Percentiles rank a stretch among this genome's conserved stretches.
Evolutionary conservation across 2,113 vertebrate species (phyloP).

Genomic region (Ptychochromis oligacanthus): DNA sequence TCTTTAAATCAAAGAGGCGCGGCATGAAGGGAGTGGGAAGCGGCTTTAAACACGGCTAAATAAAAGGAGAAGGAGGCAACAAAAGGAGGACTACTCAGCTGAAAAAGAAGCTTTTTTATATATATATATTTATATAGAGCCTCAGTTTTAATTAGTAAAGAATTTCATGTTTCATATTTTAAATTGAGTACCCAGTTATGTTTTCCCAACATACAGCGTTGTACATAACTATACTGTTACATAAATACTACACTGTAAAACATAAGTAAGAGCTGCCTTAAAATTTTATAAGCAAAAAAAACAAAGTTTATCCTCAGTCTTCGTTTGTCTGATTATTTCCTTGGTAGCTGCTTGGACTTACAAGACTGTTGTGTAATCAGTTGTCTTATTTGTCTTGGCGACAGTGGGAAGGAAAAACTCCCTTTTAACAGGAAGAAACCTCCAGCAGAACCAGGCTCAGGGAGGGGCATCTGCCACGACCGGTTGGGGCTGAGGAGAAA

Average conservation of each 20-base stretch:
- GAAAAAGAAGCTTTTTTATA: neutral
- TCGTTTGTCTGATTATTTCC: neutral
- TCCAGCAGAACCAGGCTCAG: too few relatives aligned
- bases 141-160: neutral
- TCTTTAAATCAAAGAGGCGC: slow-evolving; percentile 18
- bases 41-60: slow-evolving; percentile 1
- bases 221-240: neutral
- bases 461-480: too few relatives aligned
- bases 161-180: neutral
- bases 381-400: too few relatives aligned
- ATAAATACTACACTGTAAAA: too few relatives aligned
- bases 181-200: neutral
- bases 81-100: neutral
- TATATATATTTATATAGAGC: neutral
- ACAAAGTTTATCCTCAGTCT: neutral
- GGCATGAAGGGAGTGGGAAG: slow-evolving; percentile 15
- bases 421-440: too few relatives aligned
- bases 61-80: neutral
- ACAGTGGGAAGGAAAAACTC: too few relatives aligned
- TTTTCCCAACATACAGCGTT: neutral
- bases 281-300: neutral
- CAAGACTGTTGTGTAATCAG: neutral
- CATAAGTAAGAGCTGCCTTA: fast-evolving
- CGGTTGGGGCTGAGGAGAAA: too few relatives aligned
- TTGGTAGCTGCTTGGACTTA: neutral